Conservation (phyloP, 2,113 vertebrate genomes). For the Bostrychus sinensis region DNA sequence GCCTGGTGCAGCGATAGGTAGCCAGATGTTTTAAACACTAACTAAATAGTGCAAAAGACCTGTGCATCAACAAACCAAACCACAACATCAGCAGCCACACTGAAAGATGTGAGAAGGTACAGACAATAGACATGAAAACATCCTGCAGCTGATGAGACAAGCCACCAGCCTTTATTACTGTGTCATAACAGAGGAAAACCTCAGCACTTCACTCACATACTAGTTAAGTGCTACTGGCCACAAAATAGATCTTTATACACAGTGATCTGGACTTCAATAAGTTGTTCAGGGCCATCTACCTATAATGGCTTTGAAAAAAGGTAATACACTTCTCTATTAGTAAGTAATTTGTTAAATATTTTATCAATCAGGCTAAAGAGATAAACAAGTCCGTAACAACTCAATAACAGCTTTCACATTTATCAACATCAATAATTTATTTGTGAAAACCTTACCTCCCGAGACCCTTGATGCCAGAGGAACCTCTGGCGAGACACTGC, state of each 20-base stretch:
- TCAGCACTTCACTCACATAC: not conserved
- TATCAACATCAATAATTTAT: not conserved
- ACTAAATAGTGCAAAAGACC: not conserved
- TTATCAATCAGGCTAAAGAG: too few species aligned
- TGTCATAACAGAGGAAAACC: not conserved
- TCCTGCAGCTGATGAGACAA: constrained; percentile 15
- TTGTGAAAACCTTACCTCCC: constrained; percentile 78
- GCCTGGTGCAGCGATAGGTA: too few species aligned
- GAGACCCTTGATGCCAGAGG: constrained; percentile 93
- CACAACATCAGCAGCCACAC: constrained; percentile 14
- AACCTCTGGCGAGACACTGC: constrained; percentile 87
- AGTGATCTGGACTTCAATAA: too few species aligned
- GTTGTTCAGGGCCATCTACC: too few species aligned
- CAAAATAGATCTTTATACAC: too few species aligned
- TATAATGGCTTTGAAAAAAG: too few species aligned
- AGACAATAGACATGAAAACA: constrained; percentile 14
- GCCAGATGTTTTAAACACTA: not conserved
- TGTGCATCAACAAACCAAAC: constrained; percentile 22
- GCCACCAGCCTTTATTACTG: not conserved
- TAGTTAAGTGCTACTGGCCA: too few species aligned
- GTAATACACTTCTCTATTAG: too few species aligned
- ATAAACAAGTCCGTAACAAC: too few species aligned
- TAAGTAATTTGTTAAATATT: too few species aligned
- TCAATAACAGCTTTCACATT: not conserved
- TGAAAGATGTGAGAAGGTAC: not conserved